Evolutionary conservation across 1,140 invertebrate species (phyloP).

Genomic region (Drosophila rhopaloa): DNA sequence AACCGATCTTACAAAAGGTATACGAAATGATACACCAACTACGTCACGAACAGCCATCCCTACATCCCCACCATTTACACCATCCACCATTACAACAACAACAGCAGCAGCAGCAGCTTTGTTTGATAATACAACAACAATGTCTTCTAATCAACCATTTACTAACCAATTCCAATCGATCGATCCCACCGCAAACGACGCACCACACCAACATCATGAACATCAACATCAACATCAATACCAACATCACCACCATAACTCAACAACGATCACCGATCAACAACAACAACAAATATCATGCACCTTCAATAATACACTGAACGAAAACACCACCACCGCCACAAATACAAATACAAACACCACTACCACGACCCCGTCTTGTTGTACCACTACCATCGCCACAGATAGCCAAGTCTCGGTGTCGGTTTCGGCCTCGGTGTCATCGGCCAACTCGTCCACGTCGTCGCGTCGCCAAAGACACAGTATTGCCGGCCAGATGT

Average conservation of each 20-base stretch:
- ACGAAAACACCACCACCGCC: constrained; percentile 20
- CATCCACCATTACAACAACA: constrained; percentile 6
- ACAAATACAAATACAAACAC: constrained; percentile 37
- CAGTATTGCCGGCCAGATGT: constrained; percentile 96
- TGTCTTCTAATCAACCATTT: constrained; percentile 52
- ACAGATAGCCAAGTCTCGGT: constrained; percentile 81
- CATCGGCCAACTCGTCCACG: constrained; percentile 78
- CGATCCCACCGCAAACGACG: constrained; percentile 46
- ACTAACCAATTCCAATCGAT: constrained; percentile 54
- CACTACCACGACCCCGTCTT: constrained; percentile 45
- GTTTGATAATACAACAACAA: constrained; percentile 52
- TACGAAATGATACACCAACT: not conserved
- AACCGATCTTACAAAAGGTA: constrained; percentile 7
- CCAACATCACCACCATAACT: constrained; percentile 8
- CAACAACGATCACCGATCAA: constrained; percentile 13
- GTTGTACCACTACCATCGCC: constrained; percentile 70
- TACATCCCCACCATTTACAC: constrained; percentile 4
- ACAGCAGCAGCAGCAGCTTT: constrained; percentile 44
- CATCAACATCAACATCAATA: constrained; percentile 18
- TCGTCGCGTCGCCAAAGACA: constrained; percentile 93
- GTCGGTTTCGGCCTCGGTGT: constrained; percentile 73
- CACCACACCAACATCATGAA: constrained; percentile 27
- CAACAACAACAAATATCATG: constrained; percentile 16
- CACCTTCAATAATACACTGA: constrained; percentile 13
- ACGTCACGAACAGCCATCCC: not conserved